phyloP scores from a whole-genome alignment of 2,888 invertebrate genomes.

The Apeira syringaria region DNA sequence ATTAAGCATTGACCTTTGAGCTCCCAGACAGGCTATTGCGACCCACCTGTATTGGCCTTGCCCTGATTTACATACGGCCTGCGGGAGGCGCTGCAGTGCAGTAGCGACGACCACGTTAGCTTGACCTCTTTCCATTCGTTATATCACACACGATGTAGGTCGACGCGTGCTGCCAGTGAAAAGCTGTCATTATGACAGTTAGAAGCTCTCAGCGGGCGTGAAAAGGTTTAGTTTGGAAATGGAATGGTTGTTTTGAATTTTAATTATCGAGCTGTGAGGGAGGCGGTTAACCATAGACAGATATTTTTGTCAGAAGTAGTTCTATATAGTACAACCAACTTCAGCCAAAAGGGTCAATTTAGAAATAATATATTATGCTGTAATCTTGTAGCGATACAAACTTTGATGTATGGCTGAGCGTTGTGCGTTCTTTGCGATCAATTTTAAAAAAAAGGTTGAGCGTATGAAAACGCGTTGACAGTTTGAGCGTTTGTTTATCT shows the following conservation, averaged over 20 bases:
- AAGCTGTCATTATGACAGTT: constrained; percentile 57
- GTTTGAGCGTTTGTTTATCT: no score
- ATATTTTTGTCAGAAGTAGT: no score
- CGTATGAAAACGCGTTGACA: no score
- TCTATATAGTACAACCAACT: no score
- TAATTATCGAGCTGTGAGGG: constrained; percentile 29
- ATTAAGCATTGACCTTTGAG: constrained; percentile 16
- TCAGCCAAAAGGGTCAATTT: no score
- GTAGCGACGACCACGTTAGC: constrained; percentile 37
- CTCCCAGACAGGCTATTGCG: constrained; percentile 34
- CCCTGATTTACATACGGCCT: constrained; percentile 52
- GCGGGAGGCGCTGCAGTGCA: constrained; percentile 57
- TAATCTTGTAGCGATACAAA: no score
- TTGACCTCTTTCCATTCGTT: constrained; percentile 34
- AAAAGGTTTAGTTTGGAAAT: constrained; percentile 39
- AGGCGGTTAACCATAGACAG: no score
- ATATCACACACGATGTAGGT: constrained; percentile 11
- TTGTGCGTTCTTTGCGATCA: no score
- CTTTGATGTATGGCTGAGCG: no score
- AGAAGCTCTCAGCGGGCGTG: constrained; percentile 48
- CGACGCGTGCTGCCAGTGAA: constrained; percentile 32
- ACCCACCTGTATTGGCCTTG: constrained; percentile 48
- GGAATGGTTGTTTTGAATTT: constrained; percentile 34
- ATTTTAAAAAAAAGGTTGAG: no score
- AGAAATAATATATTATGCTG: no score